Percentiles rank a stretch among this genome's conserved stretches.
These are phyloP conservation scores for Lepisosteus oculatus DNA, from an alignment of 2,113 vertebrate species.

Conservation along the genomic window DNA sequence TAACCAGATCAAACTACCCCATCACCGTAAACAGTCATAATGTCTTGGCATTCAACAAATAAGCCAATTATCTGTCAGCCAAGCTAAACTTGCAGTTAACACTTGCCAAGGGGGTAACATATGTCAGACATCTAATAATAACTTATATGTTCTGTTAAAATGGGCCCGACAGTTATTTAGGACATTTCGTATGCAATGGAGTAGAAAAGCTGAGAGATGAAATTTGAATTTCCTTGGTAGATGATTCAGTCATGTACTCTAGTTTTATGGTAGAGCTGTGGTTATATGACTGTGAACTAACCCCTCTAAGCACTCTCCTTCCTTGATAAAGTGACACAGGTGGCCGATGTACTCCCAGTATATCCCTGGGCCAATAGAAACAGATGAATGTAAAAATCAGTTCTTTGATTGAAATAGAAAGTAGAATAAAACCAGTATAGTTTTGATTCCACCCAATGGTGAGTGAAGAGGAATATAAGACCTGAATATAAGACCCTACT, in stretches of 20 bases:
- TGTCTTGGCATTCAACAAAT: constrained; percentile 4
- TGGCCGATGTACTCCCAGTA: not conserved
- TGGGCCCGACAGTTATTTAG: not conserved
- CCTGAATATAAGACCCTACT: no score
- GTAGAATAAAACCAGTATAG: no score
- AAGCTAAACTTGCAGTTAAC: constrained; percentile 25
- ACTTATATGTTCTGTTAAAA: constrained; percentile 16
- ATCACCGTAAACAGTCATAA: constrained; percentile 24
- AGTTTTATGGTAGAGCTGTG: not conserved
- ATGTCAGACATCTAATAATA: constrained; percentile 28
- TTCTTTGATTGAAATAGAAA: no score
- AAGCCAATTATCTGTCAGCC: constrained; percentile 21
- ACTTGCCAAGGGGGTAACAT: constrained; percentile 26
- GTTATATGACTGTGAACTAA: not conserved
- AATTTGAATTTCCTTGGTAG: not conserved
- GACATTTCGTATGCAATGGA: not conserved
- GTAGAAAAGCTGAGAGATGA: not conserved
- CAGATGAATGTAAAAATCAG: no score
- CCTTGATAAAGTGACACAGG: not conserved
- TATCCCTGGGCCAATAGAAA: no score
- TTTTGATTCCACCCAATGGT: no score
- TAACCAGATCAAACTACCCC: constrained; percentile 30
- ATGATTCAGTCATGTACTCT: not conserved
- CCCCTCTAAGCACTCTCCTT: not conserved
- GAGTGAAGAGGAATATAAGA: no score